phyloP scores from a whole-genome alignment of 23 tunicate species.

The Ascidia mentula region DNA sequence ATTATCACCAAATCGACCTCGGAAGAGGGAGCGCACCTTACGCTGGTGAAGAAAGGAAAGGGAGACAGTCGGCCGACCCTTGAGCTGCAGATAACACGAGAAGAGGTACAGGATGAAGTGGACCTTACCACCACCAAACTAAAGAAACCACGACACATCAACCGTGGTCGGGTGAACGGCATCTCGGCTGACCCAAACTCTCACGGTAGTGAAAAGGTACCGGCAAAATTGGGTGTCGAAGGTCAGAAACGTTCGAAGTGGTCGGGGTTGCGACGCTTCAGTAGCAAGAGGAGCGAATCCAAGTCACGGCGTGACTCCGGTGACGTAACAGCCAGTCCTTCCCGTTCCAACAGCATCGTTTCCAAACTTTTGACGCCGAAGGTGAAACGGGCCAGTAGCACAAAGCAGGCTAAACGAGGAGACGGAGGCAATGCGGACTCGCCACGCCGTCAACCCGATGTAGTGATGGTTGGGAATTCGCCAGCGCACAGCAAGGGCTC shows the following conservation, averaged over 20 bases:
- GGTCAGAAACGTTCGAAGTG: conserved; percentile 10
- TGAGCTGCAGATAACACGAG: conserved; percentile 67
- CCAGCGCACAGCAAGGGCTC: not conserved
- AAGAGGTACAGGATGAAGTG: conserved; percentile 4
- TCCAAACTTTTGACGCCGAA: conserved; percentile 40
- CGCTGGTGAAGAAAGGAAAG: conserved; percentile 53
- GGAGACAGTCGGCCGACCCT: conserved; percentile 47
- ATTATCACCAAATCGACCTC: conserved; percentile 54
- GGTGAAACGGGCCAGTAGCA: conserved; percentile 17
- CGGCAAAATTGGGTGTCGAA: not conserved
- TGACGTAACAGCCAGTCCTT: not conserved
- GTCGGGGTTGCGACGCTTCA: conserved; percentile 12
- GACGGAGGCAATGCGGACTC: not conserved
- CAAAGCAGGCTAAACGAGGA: not conserved
- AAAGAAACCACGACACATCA: not conserved
- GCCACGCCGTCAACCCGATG: conserved; percentile 1
- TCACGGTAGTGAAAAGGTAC: not conserved
- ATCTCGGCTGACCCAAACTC: not conserved
- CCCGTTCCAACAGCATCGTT: conserved; percentile 31
- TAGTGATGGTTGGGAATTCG: not conserved
- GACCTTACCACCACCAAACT: not conserved
- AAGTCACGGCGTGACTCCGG: conserved; percentile 6
- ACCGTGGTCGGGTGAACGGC: not conserved
- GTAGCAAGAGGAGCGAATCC: conserved; percentile 1
- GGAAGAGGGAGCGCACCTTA: conserved; percentile 62